Evolutionary conservation across 2,888 invertebrate genomes (phyloP).

Genomic region (Orthosia gracilis): DNA sequence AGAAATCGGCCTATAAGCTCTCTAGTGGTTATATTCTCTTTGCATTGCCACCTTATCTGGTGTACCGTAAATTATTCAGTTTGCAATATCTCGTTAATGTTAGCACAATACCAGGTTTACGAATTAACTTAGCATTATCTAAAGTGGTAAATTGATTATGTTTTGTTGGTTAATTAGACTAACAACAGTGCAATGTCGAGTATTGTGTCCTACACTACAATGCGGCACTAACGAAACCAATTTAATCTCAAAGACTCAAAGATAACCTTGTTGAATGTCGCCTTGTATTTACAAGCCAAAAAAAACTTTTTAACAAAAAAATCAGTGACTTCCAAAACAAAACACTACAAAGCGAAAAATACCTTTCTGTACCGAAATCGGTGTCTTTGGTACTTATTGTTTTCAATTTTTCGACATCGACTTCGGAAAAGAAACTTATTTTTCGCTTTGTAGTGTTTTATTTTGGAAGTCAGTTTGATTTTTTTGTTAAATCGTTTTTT

Average conservation of each 20-base stretch:
- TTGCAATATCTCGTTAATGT: conserved; percentile 23
- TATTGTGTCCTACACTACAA: neutral
- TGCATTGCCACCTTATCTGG: conserved; percentile 27
- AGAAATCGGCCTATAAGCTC: too few species aligned
- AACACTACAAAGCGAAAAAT: too few species aligned
- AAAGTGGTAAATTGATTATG: conserved; percentile 33
- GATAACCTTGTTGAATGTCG: conserved; percentile 30
- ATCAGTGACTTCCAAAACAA: too few species aligned
- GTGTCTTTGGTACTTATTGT: too few species aligned
- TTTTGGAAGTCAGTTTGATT: too few species aligned
- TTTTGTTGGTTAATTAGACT: conserved; percentile 15
- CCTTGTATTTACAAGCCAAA: conserved; percentile 1
- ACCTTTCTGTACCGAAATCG: too few species aligned
- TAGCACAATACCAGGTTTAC: conserved; percentile 22
- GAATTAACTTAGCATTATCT: conserved; percentile 20
- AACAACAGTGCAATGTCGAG: conserved; percentile 1
- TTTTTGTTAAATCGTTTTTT: too few species aligned
- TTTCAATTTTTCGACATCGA: too few species aligned
- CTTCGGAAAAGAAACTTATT: too few species aligned
- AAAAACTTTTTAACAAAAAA: neutral
- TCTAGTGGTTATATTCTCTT: too few species aligned
- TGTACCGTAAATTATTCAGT: conserved; percentile 37
- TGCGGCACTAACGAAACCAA: conserved; percentile 12
- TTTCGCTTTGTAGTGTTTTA: too few species aligned
- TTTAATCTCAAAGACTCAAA: conserved; percentile 25